Percentiles rank a stretch among this genome's conserved stretches.
These are phyloP conservation scores for Anticlea derivata DNA, from an alignment of 2,888 invertebrate species.

Conservation along the genomic window DNA sequence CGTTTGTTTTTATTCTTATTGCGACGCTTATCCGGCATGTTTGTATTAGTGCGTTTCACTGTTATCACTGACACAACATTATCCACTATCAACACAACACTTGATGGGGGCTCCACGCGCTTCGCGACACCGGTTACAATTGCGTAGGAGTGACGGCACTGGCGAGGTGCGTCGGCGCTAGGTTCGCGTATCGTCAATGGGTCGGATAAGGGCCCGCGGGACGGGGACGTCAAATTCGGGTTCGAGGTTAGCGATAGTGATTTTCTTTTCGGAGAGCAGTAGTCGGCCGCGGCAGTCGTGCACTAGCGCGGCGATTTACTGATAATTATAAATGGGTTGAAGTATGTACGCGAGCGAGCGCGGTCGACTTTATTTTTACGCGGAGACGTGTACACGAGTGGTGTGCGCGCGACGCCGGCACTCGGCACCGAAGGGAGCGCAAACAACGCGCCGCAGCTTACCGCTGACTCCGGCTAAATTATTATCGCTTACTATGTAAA, in stretches of 20 bases:
- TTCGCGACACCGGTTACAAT: constrained; percentile 60
- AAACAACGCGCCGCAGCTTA: constrained; percentile 54
- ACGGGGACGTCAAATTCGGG: constrained; percentile 51
- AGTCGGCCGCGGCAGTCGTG: constrained; percentile 75
- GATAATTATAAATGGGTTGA: constrained; percentile 82
- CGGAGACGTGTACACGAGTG: constrained; percentile 78
- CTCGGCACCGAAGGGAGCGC: constrained; percentile 67
- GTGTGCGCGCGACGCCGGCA: constrained; percentile 66
- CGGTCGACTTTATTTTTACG: constrained; percentile 82
- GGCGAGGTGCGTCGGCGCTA: constrained; percentile 47
- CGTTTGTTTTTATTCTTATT: constrained; percentile 78
- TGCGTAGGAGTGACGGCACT: constrained; percentile 65
- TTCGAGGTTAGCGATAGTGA: constrained; percentile 60
- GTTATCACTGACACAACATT: constrained; percentile 69
- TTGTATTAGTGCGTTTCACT: constrained; percentile 55
- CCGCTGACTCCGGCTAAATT: constrained; percentile 62
- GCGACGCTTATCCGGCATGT: constrained; percentile 77
- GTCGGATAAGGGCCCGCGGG: constrained; percentile 60
- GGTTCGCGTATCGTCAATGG: constrained; percentile 56
- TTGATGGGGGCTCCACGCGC: constrained; percentile 53
- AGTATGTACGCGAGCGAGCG: constrained; percentile 80
- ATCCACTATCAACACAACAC: constrained; percentile 64
- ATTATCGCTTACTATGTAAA: constrained; percentile 70
- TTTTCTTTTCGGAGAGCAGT: constrained; percentile 72
- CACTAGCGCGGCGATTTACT: constrained; percentile 80